Evolutionary conservation across 1,140 invertebrate species (phyloP).

Genomic region (Sycophila sp.): DNA sequence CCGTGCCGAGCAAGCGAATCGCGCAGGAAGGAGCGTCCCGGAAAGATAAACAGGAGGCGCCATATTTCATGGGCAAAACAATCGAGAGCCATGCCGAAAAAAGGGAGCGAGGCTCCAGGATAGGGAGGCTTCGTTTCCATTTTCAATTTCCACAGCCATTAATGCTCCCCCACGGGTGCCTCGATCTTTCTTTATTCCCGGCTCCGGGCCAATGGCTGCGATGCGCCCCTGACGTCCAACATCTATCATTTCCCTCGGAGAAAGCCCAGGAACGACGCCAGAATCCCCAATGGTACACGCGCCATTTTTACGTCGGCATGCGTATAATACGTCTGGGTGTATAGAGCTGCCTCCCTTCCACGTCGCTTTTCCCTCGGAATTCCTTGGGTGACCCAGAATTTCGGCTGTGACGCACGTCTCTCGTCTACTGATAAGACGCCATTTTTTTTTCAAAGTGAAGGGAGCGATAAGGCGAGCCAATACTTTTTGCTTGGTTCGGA

Average conservation of each 20-base stretch:
- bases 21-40: neutral
- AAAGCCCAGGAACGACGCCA: no score
- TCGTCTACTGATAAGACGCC: no score
- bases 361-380: no score
- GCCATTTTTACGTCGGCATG: constrained; percentile 8
- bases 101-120: constrained; percentile 38
- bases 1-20: no score
- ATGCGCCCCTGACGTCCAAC: constrained; percentile 21
- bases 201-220: constrained; percentile 11
- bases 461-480: neutral
- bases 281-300: neutral
- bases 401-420: no score
- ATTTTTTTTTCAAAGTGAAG: neutral
- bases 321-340: no score
- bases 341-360: no score
- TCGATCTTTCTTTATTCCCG: constrained; percentile 52
- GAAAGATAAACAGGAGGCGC: constrained; percentile 36
- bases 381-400: neutral
- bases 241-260: constrained; percentile 27
- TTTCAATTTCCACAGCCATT: constrained; percentile 65
- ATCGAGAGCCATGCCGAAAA: constrained; percentile 40
- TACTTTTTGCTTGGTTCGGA: no score
- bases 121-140: constrained; percentile 56
- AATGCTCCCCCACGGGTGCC: constrained; percentile 58
- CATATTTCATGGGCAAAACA: constrained; percentile 57